Conservation (phyloP, 2,888 invertebrate genomes). For the Carpatolechia fugitivella region DNA sequence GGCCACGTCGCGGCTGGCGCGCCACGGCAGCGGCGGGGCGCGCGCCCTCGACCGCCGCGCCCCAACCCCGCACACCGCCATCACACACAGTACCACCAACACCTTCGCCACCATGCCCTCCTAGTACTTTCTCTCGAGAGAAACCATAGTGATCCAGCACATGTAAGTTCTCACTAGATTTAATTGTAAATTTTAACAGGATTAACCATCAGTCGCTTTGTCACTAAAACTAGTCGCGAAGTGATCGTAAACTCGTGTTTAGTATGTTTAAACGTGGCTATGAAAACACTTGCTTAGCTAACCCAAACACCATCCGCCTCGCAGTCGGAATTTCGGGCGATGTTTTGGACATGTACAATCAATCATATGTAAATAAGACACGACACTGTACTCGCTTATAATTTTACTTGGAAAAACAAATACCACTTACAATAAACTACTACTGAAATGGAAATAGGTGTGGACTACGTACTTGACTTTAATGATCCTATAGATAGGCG, state of each 20-base stretch:
- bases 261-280: conserved; percentile 15
- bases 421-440: conserved; percentile 12
- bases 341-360: conserved; percentile 9
- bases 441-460: conserved; percentile 1
- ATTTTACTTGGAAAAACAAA: conserved; percentile 8
- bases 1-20: conserved; percentile 48
- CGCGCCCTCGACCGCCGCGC: conserved; percentile 23
- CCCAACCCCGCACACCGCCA: conserved; percentile 17
- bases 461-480: not conserved
- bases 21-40: conserved; percentile 20
- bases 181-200: not conserved
- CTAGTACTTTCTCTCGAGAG: conserved; percentile 2
- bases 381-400: conserved; percentile 3
- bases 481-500: not conserved
- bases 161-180: not conserved
- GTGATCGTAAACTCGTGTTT: not conserved
- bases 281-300: conserved; percentile 25
- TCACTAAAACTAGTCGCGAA: not conserved
- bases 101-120: conserved; percentile 15
- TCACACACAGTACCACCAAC: conserved; percentile 22
- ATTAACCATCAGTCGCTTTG: not conserved
- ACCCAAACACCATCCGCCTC: conserved; percentile 23
- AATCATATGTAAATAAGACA: conserved; percentile 14
- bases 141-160: not conserved
- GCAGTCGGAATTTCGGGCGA: not conserved